Evolutionary conservation across 2,888 invertebrate genomes (phyloP).

Genomic region (Hypsopygia costalis): DNA sequence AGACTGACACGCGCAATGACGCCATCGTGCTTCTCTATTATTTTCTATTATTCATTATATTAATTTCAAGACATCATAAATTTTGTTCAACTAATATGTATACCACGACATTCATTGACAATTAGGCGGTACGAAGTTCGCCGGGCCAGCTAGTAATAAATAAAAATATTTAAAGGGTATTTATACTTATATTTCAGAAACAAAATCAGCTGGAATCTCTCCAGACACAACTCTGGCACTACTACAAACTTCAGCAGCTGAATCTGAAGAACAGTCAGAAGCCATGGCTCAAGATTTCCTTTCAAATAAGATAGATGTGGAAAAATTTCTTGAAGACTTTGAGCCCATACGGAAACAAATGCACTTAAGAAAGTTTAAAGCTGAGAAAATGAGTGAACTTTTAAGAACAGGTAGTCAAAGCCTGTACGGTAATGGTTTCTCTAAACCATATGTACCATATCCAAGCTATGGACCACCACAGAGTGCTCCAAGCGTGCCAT

Average conservation of each 20-base stretch:
- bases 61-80: too few relatives aligned
- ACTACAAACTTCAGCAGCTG: constrained; percentile 94
- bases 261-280: constrained; percentile 97
- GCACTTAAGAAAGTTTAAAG: constrained; percentile 90
- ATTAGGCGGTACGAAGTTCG: too few relatives aligned
- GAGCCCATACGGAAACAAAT: constrained; percentile 82
- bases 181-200: constrained; percentile 84
- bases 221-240: constrained; percentile 93
- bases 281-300: constrained; percentile 89
- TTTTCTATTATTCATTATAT: too few relatives aligned
- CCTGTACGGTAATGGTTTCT: constrained; percentile 57
- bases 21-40: too few relatives aligned
- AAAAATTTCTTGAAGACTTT: constrained; percentile 93
- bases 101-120: too few relatives aligned
- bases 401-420: constrained; percentile 63
- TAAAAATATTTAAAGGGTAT: too few relatives aligned
- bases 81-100: too few relatives aligned
- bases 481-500: constrained; percentile 83
- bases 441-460: constrained; percentile 66
- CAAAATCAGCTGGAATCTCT: constrained; percentile 87
- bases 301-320: constrained; percentile 85
- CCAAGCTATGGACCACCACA: constrained; percentile 64
- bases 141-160: too few relatives aligned
- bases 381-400: constrained; percentile 94
- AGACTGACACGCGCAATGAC: too few relatives aligned